Conservation (phyloP, 2,113 vertebrate genomes). For the Varanus komodoensis region DNA sequence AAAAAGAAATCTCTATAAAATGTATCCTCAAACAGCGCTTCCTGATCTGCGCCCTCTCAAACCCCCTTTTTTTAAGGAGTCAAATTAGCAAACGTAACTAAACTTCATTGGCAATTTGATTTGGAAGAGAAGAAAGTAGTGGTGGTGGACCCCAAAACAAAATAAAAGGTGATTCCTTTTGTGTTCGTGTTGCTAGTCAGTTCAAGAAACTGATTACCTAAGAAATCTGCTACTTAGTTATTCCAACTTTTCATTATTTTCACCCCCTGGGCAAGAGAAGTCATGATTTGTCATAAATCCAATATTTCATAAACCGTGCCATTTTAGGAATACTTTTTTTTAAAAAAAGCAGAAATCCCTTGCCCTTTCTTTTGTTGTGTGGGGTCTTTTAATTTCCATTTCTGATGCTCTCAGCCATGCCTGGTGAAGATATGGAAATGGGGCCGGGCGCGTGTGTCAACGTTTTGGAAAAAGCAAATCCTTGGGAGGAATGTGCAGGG, state of each 20-base stretch:
- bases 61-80: conserved; percentile 43
- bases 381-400: conserved; percentile 9
- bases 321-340: conserved; percentile 11
- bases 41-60: not conserved
- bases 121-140: not conserved
- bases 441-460: not conserved
- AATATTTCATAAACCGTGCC: rapidly evolving
- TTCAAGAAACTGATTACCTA: not conserved
- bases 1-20: conserved; percentile 53
- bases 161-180: not conserved
- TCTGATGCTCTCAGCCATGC: not conserved
- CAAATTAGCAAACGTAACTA: not conserved
- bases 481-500: not conserved
- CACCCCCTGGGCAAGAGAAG: rapidly evolving
- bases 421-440: not conserved
- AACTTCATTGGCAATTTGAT: not conserved
- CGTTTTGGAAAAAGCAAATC: not conserved
- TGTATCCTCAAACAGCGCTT: conserved; percentile 37
- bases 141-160: not conserved
- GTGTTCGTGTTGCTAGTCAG: rapidly evolving
- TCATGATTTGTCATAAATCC: rapidly evolving
- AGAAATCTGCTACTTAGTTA: not conserved
- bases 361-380: not conserved
- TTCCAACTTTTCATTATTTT: not conserved
- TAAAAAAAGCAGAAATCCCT: not conserved